A percentile compares a stretch with the other conserved stretches of the same genome.
Evolutionary conservation across 1,140 invertebrate species (phyloP).

Genomic region (Apis dorsata): DNA sequence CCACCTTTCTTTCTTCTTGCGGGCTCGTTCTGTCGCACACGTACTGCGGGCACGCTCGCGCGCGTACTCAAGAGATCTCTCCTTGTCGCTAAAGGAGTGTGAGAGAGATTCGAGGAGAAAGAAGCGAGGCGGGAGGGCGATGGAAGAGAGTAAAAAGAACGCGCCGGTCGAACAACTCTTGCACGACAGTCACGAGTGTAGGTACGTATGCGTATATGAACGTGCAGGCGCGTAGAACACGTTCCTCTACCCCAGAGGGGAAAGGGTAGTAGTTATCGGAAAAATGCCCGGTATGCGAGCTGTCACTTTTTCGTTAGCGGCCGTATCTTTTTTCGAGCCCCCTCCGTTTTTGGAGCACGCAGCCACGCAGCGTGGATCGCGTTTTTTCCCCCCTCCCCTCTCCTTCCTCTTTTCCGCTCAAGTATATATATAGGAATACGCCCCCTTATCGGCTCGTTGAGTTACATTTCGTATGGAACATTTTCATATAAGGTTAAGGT

Average conservation of each 20-base stretch:
- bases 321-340: not conserved
- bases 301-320: slow-evolving; percentile 50
- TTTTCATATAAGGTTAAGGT: no score
- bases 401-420: no score
- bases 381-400: no score
- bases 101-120: slow-evolving; percentile 15
- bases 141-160: slow-evolving; percentile 50
- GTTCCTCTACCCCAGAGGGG: slow-evolving; percentile 47
- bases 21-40: not conserved
- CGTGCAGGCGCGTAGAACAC: slow-evolving; percentile 66
- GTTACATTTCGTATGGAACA: not conserved
- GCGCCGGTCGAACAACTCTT: slow-evolving; percentile 66
- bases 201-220: slow-evolving; percentile 55
- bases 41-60: not conserved
- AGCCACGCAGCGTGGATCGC: not conserved
- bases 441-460: not conserved
- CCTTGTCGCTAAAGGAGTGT: slow-evolving; percentile 12
- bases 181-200: slow-evolving; percentile 63
- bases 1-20: slow-evolving; percentile 14
- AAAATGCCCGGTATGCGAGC: slow-evolving; percentile 52
- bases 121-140: slow-evolving; percentile 1
- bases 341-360: slow-evolving; percentile 12
- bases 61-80: not conserved
- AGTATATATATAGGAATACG: not conserved
- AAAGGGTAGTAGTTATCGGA: slow-evolving; percentile 55